phyloP scores from a whole-genome alignment of 2,888 invertebrate species.

The Caenorhabditis becei region DNA sequence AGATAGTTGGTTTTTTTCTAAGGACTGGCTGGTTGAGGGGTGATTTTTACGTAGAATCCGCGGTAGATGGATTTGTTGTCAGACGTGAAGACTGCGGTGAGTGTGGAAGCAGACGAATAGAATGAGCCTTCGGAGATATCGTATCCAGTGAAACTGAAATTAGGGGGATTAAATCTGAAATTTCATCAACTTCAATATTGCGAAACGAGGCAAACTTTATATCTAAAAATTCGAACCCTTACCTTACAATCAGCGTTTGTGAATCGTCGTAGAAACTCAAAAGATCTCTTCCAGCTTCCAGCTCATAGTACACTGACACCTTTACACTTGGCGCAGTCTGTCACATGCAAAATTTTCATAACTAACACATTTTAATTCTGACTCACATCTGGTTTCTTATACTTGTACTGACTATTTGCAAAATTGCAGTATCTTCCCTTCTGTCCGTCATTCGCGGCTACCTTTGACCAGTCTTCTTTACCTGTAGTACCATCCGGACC shows the following conservation, averaged over 20 bases:
- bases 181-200: not conserved
- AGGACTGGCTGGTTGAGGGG: not conserved
- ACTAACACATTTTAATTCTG: not conserved
- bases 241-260: slow-evolving; percentile 30
- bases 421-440: slow-evolving; percentile 34
- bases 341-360: not conserved
- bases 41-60: slow-evolving; percentile 27
- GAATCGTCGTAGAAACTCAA: slow-evolving; percentile 42
- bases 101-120: not conserved
- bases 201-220: no score
- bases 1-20: not conserved
- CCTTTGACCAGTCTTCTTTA: not conserved
- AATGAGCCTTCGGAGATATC: slow-evolving; percentile 25
- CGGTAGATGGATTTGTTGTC: slow-evolving; percentile 29
- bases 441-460: slow-evolving; percentile 7
- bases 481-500: slow-evolving; percentile 12
- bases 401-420: slow-evolving; percentile 18
- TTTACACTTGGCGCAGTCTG: slow-evolving; percentile 1
- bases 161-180: no score
- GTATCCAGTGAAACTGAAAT: slow-evolving; percentile 25
- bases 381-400: slow-evolving; percentile 7
- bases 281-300: slow-evolving; percentile 40
- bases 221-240: no score
- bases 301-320: slow-evolving; percentile 24
- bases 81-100: slow-evolving; percentile 20